These are phyloP conservation scores for Diplodus puntazzo DNA, from an alignment of 2,797 vertebrate genomes.

Conservation along the genomic window DNA sequence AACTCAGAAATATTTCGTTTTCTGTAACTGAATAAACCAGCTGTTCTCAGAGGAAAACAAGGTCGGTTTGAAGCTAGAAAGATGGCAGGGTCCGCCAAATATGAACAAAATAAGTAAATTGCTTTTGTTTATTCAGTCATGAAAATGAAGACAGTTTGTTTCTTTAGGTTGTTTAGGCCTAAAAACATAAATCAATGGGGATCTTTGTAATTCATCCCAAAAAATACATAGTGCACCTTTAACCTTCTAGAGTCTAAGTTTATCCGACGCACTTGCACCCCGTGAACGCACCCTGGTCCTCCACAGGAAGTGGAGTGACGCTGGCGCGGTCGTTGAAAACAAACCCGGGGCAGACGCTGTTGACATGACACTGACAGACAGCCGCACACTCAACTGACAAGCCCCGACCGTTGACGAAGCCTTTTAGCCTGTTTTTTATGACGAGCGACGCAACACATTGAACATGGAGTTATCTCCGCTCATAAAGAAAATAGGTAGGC, in stretches of 20 bases:
- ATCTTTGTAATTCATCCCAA: too few relatives aligned
- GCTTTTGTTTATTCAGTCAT: too few relatives aligned
- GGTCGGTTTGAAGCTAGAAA: too few relatives aligned
- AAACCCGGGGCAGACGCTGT: constrained; percentile 61
- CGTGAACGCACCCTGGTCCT: constrained; percentile 68
- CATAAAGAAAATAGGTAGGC: constrained; percentile 87
- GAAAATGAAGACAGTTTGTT: too few relatives aligned
- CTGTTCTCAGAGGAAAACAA: too few relatives aligned
- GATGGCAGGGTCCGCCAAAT: too few relatives aligned
- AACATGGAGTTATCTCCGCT: constrained; percentile 85
- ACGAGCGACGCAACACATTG: background rate
- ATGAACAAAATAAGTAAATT: too few relatives aligned
- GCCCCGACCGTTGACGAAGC: background rate
- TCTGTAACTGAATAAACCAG: too few relatives aligned
- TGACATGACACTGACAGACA: constrained; percentile 53
- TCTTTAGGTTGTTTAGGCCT: too few relatives aligned
- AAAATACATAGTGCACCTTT: too few relatives aligned
- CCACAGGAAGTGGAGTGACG: constrained; percentile 76
- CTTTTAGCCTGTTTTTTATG: background rate
- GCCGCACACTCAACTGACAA: background rate
- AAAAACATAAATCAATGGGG: too few relatives aligned
- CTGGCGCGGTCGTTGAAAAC: constrained; percentile 85
- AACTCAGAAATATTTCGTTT: too few relatives aligned
- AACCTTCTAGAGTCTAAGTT: background rate
- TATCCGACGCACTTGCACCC: constrained; percentile 22